These are phyloP conservation scores for Zophobas atratus DNA, from an alignment of 1,140 invertebrate genomes.

Conservation along the genomic window DNA sequence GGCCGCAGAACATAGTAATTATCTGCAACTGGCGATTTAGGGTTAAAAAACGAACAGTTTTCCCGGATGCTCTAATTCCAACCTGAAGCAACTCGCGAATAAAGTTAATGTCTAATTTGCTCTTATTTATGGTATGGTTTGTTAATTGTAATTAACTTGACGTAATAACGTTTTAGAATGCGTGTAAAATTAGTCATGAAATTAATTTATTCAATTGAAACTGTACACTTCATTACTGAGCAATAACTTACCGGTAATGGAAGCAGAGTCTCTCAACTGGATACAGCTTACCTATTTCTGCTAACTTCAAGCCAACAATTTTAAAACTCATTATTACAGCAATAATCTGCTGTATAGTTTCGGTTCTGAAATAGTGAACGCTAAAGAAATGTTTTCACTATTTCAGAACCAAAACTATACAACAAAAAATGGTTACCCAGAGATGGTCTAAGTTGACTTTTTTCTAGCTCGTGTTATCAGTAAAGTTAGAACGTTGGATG, in stretches of 20 bases:
- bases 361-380: background rate
- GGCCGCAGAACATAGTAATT: constrained; percentile 1
- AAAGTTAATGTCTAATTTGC: background rate
- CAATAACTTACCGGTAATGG: too few relatives aligned
- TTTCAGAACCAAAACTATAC: too few relatives aligned
- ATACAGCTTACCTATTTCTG: too few relatives aligned
- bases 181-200: background rate
- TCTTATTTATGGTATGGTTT: constrained; percentile 16
- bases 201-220: constrained; percentile 12
- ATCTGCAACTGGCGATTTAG: constrained; percentile 25
- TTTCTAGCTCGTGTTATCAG: too few relatives aligned
- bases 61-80: constrained; percentile 11
- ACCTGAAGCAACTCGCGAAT: background rate
- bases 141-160: constrained; percentile 19
- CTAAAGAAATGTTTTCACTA: too few relatives aligned
- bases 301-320: too few relatives aligned
- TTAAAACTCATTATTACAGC: too few relatives aligned
- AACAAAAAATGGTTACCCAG: too few relatives aligned
- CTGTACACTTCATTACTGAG: too few relatives aligned
- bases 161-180: constrained; percentile 9
- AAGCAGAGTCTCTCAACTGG: too few relatives aligned
- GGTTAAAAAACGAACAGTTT: background rate
- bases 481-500: too few relatives aligned
- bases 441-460: too few relatives aligned
- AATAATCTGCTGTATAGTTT: background rate